phyloP scores from a whole-genome alignment of 2,797 vertebrate genomes.

The Cryptoblepharus egeriae region DNA sequence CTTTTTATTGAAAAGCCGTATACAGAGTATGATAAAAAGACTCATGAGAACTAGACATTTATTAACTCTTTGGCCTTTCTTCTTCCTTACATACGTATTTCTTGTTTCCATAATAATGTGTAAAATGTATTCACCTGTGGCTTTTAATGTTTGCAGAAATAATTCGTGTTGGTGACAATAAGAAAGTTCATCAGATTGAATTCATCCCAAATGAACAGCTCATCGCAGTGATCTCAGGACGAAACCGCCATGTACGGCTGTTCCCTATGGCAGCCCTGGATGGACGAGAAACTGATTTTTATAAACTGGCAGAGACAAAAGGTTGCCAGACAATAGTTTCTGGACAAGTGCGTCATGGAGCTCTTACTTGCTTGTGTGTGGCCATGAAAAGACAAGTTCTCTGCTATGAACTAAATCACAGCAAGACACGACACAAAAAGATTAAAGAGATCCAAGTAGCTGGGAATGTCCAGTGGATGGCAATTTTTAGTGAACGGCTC shows the following conservation, averaged over 20 bases:
- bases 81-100: not conserved
- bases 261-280: constrained; percentile 90
- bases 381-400: constrained; percentile 96
- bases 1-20: too few species aligned
- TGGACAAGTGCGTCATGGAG: constrained; percentile 85
- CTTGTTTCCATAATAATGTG: not conserved
- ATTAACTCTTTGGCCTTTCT: too few species aligned
- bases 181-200: constrained; percentile 96
- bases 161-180: constrained; percentile 95
- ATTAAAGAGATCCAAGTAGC: constrained; percentile 92
- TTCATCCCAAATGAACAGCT: constrained; percentile 92
- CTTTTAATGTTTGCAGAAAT: constrained; percentile 83
- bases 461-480: constrained; percentile 93
- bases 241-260: constrained; percentile 95
- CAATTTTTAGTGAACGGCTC: constrained; percentile 91
- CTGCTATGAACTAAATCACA: constrained; percentile 95
- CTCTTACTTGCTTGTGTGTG: constrained; percentile 92
- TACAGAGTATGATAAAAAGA: too few species aligned
- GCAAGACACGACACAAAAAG: constrained; percentile 89
- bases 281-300: constrained; percentile 91
- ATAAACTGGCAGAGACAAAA: constrained; percentile 93
- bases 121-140: constrained; percentile 3
- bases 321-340: constrained; percentile 93
- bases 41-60: too few species aligned
- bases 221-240: constrained; percentile 95